A percentile compares a stretch with the other conserved stretches of the same genome.
phyloP scores from a whole-genome alignment of 2,113 vertebrate species.

The Catagonus wagneri region DNA sequence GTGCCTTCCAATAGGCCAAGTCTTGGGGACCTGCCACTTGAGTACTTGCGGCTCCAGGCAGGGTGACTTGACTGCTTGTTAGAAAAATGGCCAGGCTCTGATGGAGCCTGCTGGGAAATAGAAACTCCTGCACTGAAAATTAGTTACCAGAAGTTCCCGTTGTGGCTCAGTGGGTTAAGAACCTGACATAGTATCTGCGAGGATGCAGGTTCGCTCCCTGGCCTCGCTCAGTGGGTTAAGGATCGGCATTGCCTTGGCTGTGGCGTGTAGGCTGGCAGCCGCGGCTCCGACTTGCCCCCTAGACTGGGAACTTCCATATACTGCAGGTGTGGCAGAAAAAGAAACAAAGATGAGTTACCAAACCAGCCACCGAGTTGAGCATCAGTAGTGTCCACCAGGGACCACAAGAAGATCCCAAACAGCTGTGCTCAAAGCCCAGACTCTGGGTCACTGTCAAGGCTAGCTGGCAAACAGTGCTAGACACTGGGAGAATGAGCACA shows the following conservation, averaged over 20 bases:
- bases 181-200: not conserved
- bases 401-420: not conserved
- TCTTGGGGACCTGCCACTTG: conserved; percentile 70
- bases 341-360: no score
- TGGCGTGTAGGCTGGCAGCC: no score
- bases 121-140: not conserved
- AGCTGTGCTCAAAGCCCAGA: not conserved
- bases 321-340: no score
- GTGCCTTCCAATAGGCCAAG: conserved; percentile 69
- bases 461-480: not conserved
- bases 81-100: not conserved
- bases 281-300: no score
- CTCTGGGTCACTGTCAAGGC: not conserved
- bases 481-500: not conserved
- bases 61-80: conserved; percentile 67
- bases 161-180: not conserved
- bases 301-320: no score
- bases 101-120: not conserved
- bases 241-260: no score
- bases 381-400: not conserved
- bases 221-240: no score
- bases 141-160: not conserved
- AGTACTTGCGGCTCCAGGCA: conserved; percentile 24
- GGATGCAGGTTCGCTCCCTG: no score
- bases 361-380: no score